Percentiles rank a stretch among this genome's conserved stretches.
phyloP scores from a whole-genome alignment of 2,888 invertebrate genomes.

The Harmothoe impar region DNA sequence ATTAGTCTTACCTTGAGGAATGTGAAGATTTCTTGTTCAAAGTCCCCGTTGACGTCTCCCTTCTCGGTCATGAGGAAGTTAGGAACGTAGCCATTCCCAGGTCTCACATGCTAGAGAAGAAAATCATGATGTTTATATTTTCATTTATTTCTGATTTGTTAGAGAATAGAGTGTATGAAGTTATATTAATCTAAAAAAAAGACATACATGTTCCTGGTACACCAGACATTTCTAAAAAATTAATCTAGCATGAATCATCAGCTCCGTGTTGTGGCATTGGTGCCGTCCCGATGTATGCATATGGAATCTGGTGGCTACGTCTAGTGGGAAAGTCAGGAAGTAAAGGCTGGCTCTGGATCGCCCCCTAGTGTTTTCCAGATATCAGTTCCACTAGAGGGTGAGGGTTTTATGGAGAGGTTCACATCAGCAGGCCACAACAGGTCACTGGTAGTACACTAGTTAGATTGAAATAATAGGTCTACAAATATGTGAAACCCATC shows the following conservation, averaged over 20 bases:
- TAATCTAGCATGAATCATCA: background rate
- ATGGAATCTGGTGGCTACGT: too few relatives aligned
- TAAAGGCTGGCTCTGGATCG: too few relatives aligned
- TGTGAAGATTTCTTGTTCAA: conserved; percentile 46
- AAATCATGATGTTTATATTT: background rate
- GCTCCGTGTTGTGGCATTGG: background rate
- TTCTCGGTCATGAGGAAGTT: conserved; percentile 32
- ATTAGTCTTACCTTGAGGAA: conserved; percentile 39
- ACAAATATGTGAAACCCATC: too few relatives aligned
- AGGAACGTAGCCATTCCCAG: conserved; percentile 34
- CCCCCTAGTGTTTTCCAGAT: too few relatives aligned
- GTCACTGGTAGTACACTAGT: too few relatives aligned
- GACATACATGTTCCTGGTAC: background rate
- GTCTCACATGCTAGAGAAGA: conserved; percentile 41
- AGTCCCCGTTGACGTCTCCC: conserved; percentile 42
- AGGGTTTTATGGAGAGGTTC: too few relatives aligned
- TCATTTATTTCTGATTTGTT: background rate
- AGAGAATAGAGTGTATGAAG: background rate
- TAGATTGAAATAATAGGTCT: too few relatives aligned
- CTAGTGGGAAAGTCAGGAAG: too few relatives aligned
- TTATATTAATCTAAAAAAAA: too few relatives aligned
- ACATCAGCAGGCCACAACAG: too few relatives aligned
- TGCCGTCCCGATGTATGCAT: background rate
- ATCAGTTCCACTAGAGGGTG: too few relatives aligned
- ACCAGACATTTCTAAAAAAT: background rate